These are phyloP conservation scores for Pantala flavescens DNA, from an alignment of 1,140 invertebrate genomes.

Conservation along the genomic window DNA sequence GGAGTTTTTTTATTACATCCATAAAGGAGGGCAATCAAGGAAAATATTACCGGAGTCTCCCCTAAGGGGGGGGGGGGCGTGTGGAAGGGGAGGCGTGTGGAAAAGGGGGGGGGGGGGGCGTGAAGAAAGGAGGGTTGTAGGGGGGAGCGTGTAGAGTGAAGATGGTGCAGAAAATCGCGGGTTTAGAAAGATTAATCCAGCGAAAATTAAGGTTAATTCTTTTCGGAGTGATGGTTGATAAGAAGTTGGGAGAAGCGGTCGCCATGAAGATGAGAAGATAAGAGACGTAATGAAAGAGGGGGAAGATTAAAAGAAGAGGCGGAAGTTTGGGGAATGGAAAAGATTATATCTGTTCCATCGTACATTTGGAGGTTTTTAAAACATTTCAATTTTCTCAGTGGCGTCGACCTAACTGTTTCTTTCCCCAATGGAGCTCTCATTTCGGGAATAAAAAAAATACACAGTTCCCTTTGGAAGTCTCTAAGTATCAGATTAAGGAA, in stretches of 20 bases:
- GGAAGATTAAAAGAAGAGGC: not conserved
- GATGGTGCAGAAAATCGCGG: not conserved
- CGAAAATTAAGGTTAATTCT: slow-evolving; percentile 10
- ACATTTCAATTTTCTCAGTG: not conserved
- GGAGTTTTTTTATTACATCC: not conserved
- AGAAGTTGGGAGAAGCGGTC: not conserved
- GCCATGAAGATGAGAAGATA: not conserved
- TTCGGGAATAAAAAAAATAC: not conserved
- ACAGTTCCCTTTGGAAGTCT: not conserved
- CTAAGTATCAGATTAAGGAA: not conserved
- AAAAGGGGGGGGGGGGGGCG: not conserved
- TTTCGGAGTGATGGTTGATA: not conserved
- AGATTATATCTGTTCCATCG: too few relatives aligned
- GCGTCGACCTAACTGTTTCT: too few relatives aligned
- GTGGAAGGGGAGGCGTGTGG: not conserved
- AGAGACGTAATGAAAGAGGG: not conserved
- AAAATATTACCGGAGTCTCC: not conserved
- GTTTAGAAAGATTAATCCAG: slow-evolving; percentile 7
- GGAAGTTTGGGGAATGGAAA: not conserved
- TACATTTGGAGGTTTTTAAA: not conserved
- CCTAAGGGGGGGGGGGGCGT: not conserved
- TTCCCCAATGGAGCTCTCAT: not conserved
- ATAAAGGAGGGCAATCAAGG: slow-evolving; percentile 5
- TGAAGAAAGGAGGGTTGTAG: too few relatives aligned
- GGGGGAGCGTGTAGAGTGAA: too few relatives aligned